Evolutionary conservation across 2,888 invertebrate genomes (phyloP).

Genomic region (Stictocephala bisonia): DNA sequence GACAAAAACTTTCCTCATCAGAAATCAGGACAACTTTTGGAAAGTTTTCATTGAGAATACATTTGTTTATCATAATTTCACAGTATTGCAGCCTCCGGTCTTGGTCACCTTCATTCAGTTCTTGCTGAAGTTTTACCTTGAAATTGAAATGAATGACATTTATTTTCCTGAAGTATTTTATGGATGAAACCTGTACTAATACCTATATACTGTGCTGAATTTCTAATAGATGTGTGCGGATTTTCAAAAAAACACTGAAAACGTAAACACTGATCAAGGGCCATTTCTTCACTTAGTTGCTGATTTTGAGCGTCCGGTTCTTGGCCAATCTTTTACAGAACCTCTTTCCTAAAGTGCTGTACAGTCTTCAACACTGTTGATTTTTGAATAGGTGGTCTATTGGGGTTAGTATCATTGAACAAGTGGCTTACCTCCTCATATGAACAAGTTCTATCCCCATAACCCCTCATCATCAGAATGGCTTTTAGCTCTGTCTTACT

Average conservation of each 20-base stretch:
- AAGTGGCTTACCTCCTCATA: no score
- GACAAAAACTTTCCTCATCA: conserved; percentile 4
- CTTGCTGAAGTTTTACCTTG: conserved; percentile 19
- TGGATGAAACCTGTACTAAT: neutral
- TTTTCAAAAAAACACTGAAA: conserved; percentile 7
- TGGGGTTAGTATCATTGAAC: no score
- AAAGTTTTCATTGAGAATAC: conserved; percentile 9
- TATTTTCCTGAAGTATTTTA: conserved; percentile 12
- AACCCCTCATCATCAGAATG: no score
- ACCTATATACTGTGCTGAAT: neutral
- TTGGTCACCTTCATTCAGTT: conserved; percentile 27
- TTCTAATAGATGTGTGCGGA: neutral
- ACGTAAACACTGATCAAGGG: no score
- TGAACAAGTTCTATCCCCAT: no score
- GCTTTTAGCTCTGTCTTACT: no score
- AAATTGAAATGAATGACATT: conserved; percentile 3
- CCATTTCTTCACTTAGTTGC: no score
- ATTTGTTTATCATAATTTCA: conserved; percentile 1
- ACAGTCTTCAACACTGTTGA: no score
- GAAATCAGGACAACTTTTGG: conserved; percentile 13
- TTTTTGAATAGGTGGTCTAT: no score
- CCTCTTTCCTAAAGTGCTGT: no score
- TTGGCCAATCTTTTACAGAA: no score
- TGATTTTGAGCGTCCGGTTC: no score
- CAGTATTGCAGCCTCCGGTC: conserved; percentile 8